These are phyloP conservation scores for Zaprionus tsacasi DNA, from an alignment of 1,140 invertebrate genomes.

Conservation along the genomic window DNA sequence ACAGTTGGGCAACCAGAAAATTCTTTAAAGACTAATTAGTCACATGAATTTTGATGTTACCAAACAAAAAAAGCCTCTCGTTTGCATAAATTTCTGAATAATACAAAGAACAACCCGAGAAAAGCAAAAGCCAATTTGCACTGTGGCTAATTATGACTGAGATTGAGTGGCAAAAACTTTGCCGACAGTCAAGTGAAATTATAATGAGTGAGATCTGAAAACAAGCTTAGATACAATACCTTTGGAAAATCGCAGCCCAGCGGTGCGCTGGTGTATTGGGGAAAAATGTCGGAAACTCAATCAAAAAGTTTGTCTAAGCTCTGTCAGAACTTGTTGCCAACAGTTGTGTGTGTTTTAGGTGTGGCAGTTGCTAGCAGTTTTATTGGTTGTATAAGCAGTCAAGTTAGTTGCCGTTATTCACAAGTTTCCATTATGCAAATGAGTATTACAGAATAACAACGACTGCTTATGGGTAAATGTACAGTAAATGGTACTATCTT, in stretches of 20 bases:
- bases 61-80: conserved; percentile 42
- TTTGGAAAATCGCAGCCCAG: conserved; percentile 40
- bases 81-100: conserved; percentile 63
- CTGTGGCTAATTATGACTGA: conserved; percentile 67
- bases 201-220: conserved; percentile 62
- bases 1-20: conserved; percentile 42
- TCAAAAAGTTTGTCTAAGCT: conserved; percentile 73
- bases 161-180: conserved; percentile 67
- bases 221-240: conserved; percentile 63
- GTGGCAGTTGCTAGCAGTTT: conserved; percentile 3
- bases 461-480: not conserved
- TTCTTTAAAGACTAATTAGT: conserved; percentile 66
- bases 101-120: conserved; percentile 39
- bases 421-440: conserved; percentile 77
- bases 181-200: conserved; percentile 41
- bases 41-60: conserved; percentile 48
- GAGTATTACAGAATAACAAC: conserved; percentile 33
- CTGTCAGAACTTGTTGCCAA: conserved; percentile 52
- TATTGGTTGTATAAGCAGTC: conserved; percentile 26
- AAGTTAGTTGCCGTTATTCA: conserved; percentile 65
- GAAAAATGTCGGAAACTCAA: conserved; percentile 65
- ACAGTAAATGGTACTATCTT: not conserved
- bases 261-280: conserved; percentile 35
- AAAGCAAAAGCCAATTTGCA: conserved; percentile 44
- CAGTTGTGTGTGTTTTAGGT: conserved; percentile 9